A percentile compares a stretch with the other conserved stretches of the same genome.
These are phyloP conservation scores for Phyllotreta striolata DNA, from an alignment of 2,888 invertebrate species.

Conservation along the genomic window DNA sequence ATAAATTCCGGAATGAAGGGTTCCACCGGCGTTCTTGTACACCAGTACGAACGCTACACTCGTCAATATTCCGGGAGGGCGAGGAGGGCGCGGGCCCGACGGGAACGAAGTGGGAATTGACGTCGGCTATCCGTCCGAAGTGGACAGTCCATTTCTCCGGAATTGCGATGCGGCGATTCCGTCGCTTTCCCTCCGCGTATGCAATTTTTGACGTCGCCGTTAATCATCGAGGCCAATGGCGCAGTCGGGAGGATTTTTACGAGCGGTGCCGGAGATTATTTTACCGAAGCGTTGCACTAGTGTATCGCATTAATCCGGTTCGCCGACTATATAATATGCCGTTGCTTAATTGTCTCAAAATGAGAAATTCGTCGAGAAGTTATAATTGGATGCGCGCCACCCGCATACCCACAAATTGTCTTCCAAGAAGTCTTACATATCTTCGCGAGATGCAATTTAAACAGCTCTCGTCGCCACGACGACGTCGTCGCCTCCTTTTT, in stretches of 20 bases:
- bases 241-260: slow-evolving; percentile 8
- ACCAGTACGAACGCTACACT: slow-evolving; percentile 44
- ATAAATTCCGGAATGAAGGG: slow-evolving; percentile 61
- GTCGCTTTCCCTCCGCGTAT: slow-evolving; percentile 21
- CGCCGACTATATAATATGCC: slow-evolving; percentile 64
- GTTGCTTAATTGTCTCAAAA: slow-evolving; percentile 63
- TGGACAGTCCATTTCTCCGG: slow-evolving; percentile 60
- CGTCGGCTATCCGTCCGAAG: slow-evolving; percentile 51
- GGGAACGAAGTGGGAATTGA: slow-evolving; percentile 13
- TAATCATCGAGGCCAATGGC: slow-evolving; percentile 24
- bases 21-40: slow-evolving; percentile 40
- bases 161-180: slow-evolving; percentile 28
- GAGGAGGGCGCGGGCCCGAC: slow-evolving; percentile 39
- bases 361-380: slow-evolving; percentile 67
- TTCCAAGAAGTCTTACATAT: slow-evolving; percentile 49
- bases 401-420: slow-evolving; percentile 47
- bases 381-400: slow-evolving; percentile 65
- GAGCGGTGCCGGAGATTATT: neutral
- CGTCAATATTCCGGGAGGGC: slow-evolving; percentile 54
- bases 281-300: neutral
- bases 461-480: slow-evolving; percentile 13
- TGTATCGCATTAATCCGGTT: slow-evolving; percentile 59
- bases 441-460: slow-evolving; percentile 43
- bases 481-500: neutral
- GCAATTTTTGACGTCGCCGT: slow-evolving; percentile 9